phyloP scores from a whole-genome alignment of 2,888 invertebrate species.

The Piscicola geometra region DNA sequence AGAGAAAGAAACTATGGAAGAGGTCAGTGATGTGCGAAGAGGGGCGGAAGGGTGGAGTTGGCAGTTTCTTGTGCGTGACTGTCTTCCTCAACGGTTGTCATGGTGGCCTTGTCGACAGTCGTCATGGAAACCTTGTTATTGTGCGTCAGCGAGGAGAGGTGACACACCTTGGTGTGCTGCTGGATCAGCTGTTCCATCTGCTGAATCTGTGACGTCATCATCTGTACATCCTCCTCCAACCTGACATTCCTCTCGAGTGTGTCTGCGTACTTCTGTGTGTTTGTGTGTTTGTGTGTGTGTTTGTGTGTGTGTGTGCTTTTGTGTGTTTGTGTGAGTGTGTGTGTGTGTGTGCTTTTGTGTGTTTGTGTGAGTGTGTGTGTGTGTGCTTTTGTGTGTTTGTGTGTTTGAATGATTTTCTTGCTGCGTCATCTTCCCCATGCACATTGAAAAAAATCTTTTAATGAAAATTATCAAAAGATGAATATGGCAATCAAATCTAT shows the following conservation, averaged over 20 bases:
- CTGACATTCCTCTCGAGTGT: conserved; percentile 5
- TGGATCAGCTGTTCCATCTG: conserved; percentile 4
- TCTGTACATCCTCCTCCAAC: background rate
- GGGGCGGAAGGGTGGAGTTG: too few relatives aligned
- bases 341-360: too few relatives aligned
- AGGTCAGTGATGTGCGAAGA: background rate
- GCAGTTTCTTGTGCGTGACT: background rate
- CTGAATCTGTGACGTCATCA: background rate
- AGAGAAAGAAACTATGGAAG: too few relatives aligned
- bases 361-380: too few relatives aligned
- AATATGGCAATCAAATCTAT: too few relatives aligned
- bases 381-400: too few relatives aligned
- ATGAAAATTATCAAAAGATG: too few relatives aligned
- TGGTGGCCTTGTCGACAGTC: background rate
- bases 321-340: too few relatives aligned
- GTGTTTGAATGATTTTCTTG: too few relatives aligned
- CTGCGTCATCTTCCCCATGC: too few relatives aligned
- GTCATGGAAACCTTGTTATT: background rate
- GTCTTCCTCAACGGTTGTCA: background rate
- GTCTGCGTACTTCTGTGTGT: conserved; percentile 8
- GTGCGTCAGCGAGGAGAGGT: background rate
- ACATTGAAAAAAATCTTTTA: too few relatives aligned
- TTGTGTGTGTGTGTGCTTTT: too few relatives aligned
- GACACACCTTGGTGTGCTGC: conserved; percentile 13
- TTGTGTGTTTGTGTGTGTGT: background rate